phyloP scores from a whole-genome alignment of 2,888 invertebrate genomes.

The Hypercompe scribonia region DNA sequence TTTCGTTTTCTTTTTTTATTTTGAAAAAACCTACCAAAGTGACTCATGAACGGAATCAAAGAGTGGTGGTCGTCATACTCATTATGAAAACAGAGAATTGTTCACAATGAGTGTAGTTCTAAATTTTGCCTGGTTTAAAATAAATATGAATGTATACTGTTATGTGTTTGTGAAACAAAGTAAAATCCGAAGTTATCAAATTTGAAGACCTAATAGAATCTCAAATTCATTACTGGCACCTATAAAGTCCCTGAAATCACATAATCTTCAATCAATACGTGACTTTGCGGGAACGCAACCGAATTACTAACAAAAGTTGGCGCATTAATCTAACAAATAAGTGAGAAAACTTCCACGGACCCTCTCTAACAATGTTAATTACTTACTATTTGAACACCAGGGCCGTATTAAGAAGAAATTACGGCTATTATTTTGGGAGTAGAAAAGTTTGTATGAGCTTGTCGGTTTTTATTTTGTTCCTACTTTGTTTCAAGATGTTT shows the following conservation, averaged over 20 bases:
- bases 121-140: not conserved
- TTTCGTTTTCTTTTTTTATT: too few relatives aligned
- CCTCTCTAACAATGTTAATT: constrained; percentile 51
- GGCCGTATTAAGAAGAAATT: constrained; percentile 32
- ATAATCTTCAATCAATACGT: constrained; percentile 51
- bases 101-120: too few relatives aligned
- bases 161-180: not conserved
- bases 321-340: constrained; percentile 55
- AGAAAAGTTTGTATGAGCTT: constrained; percentile 19
- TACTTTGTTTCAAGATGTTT: not conserved
- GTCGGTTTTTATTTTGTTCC: not conserved
- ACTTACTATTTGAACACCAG: constrained; percentile 45
- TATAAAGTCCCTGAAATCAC: constrained; percentile 52
- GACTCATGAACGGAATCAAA: too few relatives aligned
- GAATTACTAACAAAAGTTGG: constrained; percentile 43
- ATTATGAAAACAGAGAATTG: too few relatives aligned
- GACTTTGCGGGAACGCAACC: constrained; percentile 39
- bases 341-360: constrained; percentile 46
- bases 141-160: not conserved
- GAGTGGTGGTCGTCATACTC: too few relatives aligned
- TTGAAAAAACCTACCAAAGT: too few relatives aligned
- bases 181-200: not conserved
- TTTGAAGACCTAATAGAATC: not conserved
- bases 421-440: constrained; percentile 29
- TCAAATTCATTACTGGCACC: constrained; percentile 11